These are phyloP conservation scores for Micropoecilia bifurca DNA, from an alignment of 2,797 vertebrate species.

Conservation along the genomic window DNA sequence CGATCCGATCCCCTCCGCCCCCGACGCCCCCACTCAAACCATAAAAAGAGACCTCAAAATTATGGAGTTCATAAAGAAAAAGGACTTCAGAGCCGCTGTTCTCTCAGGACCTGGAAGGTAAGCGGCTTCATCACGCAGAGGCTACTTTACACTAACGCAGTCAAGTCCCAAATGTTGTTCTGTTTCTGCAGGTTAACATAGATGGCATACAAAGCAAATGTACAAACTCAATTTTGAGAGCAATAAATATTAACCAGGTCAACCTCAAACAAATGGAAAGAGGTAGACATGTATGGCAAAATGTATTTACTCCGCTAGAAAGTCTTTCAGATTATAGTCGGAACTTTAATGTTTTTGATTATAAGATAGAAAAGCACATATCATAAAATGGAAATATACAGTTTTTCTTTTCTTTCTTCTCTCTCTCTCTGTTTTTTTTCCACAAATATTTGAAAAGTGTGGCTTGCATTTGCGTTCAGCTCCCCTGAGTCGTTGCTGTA, in stretches of 20 bases:
- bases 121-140: constrained; percentile 55
- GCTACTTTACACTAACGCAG: neutral
- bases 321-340: too few relatives aligned
- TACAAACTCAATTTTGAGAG: neutral
- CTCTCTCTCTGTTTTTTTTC: too few relatives aligned
- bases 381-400: too few relatives aligned
- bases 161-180: neutral
- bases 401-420: too few relatives aligned
- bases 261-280: too few relatives aligned
- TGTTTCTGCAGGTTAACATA: neutral
- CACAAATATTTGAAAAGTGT: too few relatives aligned
- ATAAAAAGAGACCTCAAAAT: constrained; percentile 91
- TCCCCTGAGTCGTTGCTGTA: neutral
- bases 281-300: too few relatives aligned
- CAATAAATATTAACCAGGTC: neutral
- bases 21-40: constrained; percentile 79
- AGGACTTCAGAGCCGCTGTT: constrained; percentile 86
- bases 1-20: constrained; percentile 77
- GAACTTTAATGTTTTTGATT: too few relatives aligned
- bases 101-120: constrained; percentile 89
- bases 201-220: neutral
- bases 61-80: constrained; percentile 94
- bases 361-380: too few relatives aligned
- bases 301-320: too few relatives aligned
- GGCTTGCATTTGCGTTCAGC: too few relatives aligned